These are phyloP conservation scores for Phenganax subtilis DNA, from an alignment of 92 coral and sea anemone genomes.

Conservation along the genomic window DNA sequence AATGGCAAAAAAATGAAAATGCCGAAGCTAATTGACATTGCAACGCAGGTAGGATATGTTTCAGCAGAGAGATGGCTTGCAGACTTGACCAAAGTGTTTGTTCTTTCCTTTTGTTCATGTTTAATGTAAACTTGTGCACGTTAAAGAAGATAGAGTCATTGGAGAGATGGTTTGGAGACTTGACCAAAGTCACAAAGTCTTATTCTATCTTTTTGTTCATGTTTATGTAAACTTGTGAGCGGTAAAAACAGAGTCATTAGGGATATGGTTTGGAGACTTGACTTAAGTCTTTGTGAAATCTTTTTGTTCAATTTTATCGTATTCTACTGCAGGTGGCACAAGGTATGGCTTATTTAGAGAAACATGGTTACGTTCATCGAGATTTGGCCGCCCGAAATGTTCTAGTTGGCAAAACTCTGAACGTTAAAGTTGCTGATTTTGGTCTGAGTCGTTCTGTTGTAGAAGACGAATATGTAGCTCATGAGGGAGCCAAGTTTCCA, in stretches of 20 bases:
- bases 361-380: constrained; percentile 79
- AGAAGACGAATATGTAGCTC: constrained; percentile 93
- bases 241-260: too few species aligned
- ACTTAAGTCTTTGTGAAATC: too few species aligned
- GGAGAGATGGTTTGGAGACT: too few species aligned
- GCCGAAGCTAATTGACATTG: constrained; percentile 69
- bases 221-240: too few species aligned
- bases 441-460: constrained; percentile 85
- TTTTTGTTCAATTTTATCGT: neutral
- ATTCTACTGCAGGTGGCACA: constrained; percentile 52
- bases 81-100: neutral
- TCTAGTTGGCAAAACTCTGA: constrained; percentile 71
- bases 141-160: too few species aligned
- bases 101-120: too few species aligned
- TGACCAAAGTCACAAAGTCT: too few species aligned
- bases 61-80: neutral
- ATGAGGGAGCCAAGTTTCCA: constrained; percentile 97
- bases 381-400: constrained; percentile 97
- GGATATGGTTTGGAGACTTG: too few species aligned
- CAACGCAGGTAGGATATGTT: constrained; percentile 48
- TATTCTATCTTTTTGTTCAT: too few species aligned
- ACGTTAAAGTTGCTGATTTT: constrained; percentile 89
- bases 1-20: constrained; percentile 61
- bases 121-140: too few species aligned
- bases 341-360: constrained; percentile 91